Percentiles rank a stretch among this genome's conserved stretches.
These are phyloP conservation scores for Andinoacara biseriatus DNA, from an alignment of 2,113 vertebrate genomes.

Conservation along the genomic window DNA sequence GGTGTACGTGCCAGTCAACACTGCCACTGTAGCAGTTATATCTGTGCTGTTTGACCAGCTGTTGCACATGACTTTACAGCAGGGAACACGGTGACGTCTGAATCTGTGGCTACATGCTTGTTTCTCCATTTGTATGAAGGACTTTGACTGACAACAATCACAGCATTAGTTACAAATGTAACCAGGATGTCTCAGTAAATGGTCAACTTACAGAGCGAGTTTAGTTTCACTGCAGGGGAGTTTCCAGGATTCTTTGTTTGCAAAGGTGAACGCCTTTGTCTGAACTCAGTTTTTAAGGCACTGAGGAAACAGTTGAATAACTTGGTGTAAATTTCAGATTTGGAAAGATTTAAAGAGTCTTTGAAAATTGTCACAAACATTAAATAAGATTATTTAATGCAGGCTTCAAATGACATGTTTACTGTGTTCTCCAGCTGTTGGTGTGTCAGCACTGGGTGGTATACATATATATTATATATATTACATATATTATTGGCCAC, in stretches of 20 bases:
- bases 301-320: not conserved
- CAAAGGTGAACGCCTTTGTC: not conserved
- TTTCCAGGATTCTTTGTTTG: not conserved
- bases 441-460: not conserved
- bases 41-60: conserved; percentile 60
- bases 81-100: not conserved
- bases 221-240: not conserved
- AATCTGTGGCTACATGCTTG: too few relatives aligned
- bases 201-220: not conserved
- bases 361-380: not conserved
- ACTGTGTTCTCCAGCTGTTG: not conserved
- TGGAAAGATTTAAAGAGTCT: not conserved
- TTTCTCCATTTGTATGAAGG: not conserved
- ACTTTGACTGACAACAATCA: too few relatives aligned
- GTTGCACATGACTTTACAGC: conserved; percentile 50
- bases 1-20: conserved; percentile 38
- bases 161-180: too few relatives aligned
- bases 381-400: not conserved
- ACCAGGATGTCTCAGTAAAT: too few relatives aligned
- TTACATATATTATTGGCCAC: not conserved
- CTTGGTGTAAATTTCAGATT: not conserved
- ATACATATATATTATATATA: too few relatives aligned
- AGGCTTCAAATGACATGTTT: not conserved
- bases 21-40: conserved; percentile 10
- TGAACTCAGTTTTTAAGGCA: not conserved